Evolutionary conservation across 2,888 invertebrate species (phyloP), one percentile per base, ranked within the genome.

Genomic region (Xanthia togata): DNA sequence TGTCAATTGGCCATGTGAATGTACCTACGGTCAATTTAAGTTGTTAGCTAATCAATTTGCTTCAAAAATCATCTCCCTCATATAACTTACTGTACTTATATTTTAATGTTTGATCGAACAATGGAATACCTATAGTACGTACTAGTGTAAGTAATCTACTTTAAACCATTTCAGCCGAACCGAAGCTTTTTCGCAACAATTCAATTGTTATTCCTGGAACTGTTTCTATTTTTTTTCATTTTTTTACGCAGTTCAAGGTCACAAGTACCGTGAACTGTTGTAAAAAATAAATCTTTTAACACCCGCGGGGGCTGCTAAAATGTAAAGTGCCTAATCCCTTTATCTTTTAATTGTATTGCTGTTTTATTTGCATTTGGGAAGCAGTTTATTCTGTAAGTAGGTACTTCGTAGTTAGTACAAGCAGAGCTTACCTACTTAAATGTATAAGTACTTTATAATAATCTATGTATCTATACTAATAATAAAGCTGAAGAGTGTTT

Each of bases 361-460:
- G 53, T 78, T 65, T 41, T 77, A 78, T 62, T 78, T 78, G 14
- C 55, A 31, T 57, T 76, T 57, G 23, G 77, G 26, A 9, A 76
- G 41, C 31, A 62, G 41, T 75, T 62, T 76, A 50, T 60, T 74
- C 5, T 17, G 26, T 38, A 38, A 20, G 50, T 23, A 50, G 23
- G 9, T 50, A 50, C 50, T 50, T 41, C 3, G 72, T 35, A 41
- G 63, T 41, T 26, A n/a, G 17, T 4, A 9, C 5, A 67, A 55
- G 62, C 44, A 72, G n/a, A 79, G 59, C 41, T 63, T 63, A 41
- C 50, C 60, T 53, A 59, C 11, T 31, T 60, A 35, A 53, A 55
- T 50, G 23, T 50, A 50, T 23, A 47, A 17, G 12, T 47, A 50
- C 50, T 20, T 50, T 20, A 23, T 50, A 50, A 50, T 50, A 44